Base-by-base conservation (phyloP, 2,113 vertebrate genomes). In the Picathartes gymnocephalus region DNA sequence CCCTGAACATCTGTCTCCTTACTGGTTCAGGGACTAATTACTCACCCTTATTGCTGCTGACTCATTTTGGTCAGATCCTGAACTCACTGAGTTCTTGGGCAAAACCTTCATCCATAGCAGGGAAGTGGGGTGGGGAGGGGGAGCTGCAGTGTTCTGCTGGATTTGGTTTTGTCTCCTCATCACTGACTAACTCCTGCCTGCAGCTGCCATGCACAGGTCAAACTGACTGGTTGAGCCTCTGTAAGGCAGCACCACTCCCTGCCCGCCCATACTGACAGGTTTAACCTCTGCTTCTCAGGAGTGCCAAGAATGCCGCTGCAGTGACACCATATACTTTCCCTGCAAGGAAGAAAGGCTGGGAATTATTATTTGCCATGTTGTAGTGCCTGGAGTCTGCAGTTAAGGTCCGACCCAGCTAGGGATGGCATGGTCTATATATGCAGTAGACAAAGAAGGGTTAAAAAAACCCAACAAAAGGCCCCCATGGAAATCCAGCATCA, bases 311-410 rank as follows among this genome's bases (percentile, higher is more conserved):
- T 81, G 80, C 58, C 0, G 0, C 0, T 42, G 39, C 1, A 94
- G 65, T 90, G 86, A 95, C 92, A 83, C 76, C 80, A 90, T 28
- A 81, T 74, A 95, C 96, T 96, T 97, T 96, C 96, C 56, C 94
- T 92, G 76, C 76, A 86, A 92, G 76, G 76, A 94, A 81, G 60
- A 94, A 93, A 96, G 88, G 76, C 28, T 73, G 40, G 79, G 51
- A 80, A 81, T 92, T 72, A 91, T 12, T 91, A 45, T 68, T 91
- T 88, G 76, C 73, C 44, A 39, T 5, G 15, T 5, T 62, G 56
- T 7, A 77, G 56, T 11, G 27, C 33, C 27, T 9, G 2, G 33
- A 92, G 79, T 71, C 71, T 86, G 68, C 79, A 92, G 86, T 90
- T 92, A 86, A 83, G 40, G 54, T 66, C 64, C 51, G 33, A 83